Evolutionary conservation across 2,888 invertebrate species (phyloP).

Genomic region (Papilio elwesi): DNA sequence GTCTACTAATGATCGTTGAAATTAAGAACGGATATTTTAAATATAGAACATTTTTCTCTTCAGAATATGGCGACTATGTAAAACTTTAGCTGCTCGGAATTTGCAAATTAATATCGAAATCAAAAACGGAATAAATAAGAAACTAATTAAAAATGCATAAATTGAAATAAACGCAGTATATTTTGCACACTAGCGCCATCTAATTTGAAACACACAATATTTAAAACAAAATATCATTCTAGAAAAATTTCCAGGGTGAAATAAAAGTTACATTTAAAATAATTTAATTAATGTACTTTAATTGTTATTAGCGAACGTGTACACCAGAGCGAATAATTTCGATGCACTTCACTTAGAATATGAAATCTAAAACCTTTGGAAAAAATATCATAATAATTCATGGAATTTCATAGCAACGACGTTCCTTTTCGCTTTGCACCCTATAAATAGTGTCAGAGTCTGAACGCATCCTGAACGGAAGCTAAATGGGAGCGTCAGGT

Average conservation of each 20-base stretch:
- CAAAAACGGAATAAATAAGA: not conserved
- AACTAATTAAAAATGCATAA: not conserved
- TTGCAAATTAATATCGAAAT: not conserved
- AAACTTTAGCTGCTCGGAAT: not conserved
- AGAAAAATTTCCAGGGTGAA: too few relatives aligned
- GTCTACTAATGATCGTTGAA: constrained; percentile 13
- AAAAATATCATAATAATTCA: not conserved
- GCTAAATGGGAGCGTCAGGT: constrained; percentile 69
- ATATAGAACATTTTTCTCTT: not conserved
- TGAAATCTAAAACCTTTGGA: too few relatives aligned
- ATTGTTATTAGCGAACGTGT: too few relatives aligned
- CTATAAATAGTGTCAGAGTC: constrained; percentile 67
- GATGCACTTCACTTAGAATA: too few relatives aligned
- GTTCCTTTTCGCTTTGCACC: constrained; percentile 50
- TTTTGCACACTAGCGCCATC: too few relatives aligned
- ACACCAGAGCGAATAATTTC: too few relatives aligned
- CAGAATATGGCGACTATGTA: not conserved
- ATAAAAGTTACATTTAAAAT: too few relatives aligned
- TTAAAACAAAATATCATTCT: too few relatives aligned
- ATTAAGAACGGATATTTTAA: constrained; percentile 10
- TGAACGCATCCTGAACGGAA: constrained; percentile 74
- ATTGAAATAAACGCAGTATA: too few relatives aligned
- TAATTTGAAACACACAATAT: too few relatives aligned
- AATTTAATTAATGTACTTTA: too few relatives aligned
- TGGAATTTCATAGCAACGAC: constrained; percentile 6